Conservation (phyloP, 2,113 vertebrate genomes). For the Poeciliopsis turrubarensis region DNA sequence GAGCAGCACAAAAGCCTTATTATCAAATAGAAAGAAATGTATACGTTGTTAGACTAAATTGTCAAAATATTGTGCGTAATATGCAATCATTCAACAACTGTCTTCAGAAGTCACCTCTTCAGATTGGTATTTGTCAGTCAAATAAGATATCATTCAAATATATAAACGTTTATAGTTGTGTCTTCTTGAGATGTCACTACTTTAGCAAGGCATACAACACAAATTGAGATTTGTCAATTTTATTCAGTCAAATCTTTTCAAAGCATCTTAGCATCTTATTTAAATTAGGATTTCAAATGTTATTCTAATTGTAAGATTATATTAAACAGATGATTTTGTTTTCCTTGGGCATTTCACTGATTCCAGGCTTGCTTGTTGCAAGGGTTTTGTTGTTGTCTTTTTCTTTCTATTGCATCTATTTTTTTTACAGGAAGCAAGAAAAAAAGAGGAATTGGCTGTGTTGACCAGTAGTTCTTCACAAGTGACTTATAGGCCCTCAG, state of each 20-base stretch:
- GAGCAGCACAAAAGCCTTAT: not conserved
- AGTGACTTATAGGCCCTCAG: slow-evolving; percentile 75
- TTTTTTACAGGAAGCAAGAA: slow-evolving; percentile 19
- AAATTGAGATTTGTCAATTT: slow-evolving; percentile 19
- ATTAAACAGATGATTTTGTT: slow-evolving; percentile 22
- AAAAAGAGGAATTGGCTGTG: slow-evolving; percentile 65
- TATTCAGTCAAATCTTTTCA: slow-evolving; percentile 43
- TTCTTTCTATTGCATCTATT: not conserved
- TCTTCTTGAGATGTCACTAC: not conserved
- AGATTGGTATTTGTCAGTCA: not conserved
- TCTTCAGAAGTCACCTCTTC: not conserved
- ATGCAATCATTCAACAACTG: not conserved
- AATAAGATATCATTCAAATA: not conserved
- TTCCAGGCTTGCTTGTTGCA: not conserved
- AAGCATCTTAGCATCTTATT: slow-evolving; percentile 45
- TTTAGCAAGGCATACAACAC: slow-evolving; percentile 3
- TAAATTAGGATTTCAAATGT: slow-evolving; percentile 39
- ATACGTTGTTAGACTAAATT: not conserved
- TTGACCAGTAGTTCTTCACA: slow-evolving; percentile 70
- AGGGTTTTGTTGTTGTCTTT: not conserved
- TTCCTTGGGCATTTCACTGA: slow-evolving; percentile 54
- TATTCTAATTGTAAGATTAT: slow-evolving; percentile 51
- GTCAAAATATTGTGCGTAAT: not conserved
- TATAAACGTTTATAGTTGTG: not conserved
- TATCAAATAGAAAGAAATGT: not conserved